phyloP scores from a whole-genome alignment of 2,113 vertebrate species.

The Bucco capensis region DNA sequence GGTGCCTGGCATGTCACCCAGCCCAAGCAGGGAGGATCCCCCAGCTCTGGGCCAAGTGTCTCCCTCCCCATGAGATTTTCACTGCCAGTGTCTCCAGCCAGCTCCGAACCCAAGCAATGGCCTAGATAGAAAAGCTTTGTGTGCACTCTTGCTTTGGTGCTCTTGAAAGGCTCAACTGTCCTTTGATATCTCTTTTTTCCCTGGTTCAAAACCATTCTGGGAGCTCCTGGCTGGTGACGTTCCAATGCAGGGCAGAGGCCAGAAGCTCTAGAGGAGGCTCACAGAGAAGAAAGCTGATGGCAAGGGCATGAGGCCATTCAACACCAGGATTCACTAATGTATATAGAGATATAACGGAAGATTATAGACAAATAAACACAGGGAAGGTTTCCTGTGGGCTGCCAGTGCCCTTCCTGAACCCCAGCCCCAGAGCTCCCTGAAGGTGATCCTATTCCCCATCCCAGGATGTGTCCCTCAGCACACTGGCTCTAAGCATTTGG shows the following conservation, averaged over 20 bases:
- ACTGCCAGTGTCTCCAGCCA: neutral
- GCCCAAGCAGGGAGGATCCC: neutral
- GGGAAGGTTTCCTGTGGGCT: neutral
- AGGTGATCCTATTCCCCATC: accelerated
- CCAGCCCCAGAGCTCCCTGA: neutral
- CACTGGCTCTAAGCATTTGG: accelerated
- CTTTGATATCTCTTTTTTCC: neutral
- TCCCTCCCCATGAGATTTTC: accelerated
- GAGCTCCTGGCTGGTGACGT: neutral
- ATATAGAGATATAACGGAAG: accelerated
- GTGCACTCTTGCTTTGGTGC: neutral
- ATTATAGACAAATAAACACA: neutral
- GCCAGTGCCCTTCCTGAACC: neutral
- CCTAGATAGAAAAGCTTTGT: neutral
- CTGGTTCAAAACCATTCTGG: neutral
- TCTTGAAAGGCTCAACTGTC: neutral
- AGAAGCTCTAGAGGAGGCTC: neutral
- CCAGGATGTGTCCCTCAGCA: accelerated
- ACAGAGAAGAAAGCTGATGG: neutral
- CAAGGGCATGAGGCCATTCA: neutral
- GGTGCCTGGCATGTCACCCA: neutral
- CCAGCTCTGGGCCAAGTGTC: neutral
- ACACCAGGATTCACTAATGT: accelerated
- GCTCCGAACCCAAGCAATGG: neutral
- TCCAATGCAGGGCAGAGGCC: neutral